Conservation (phyloP, 2,888 invertebrate species). For the Halictus quadricinctus region DNA sequence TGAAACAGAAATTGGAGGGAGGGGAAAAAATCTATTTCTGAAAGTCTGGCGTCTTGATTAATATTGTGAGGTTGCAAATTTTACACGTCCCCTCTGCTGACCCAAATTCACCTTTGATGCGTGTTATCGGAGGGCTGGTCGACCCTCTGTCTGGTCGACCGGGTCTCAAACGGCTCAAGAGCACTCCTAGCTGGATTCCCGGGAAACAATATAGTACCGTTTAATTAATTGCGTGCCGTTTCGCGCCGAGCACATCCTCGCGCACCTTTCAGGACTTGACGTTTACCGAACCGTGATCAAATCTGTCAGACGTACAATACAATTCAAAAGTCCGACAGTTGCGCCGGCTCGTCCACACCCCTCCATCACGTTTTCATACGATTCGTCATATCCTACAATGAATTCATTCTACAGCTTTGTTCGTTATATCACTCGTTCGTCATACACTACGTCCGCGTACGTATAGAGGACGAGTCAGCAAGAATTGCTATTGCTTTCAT, state of each 20-base stretch:
- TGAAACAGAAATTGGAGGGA: background rate
- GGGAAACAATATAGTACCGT: constrained; percentile 13
- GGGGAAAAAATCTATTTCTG: background rate
- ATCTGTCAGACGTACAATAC: constrained; percentile 4
- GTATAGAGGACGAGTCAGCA: background rate
- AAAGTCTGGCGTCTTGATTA: background rate
- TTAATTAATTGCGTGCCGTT: constrained; percentile 16
- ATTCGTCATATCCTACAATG: background rate
- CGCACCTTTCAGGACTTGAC: background rate
- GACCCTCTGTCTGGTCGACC: constrained; percentile 4
- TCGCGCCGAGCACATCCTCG: constrained; percentile 5
- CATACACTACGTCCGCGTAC: background rate
- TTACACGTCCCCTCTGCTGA: background rate
- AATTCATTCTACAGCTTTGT: background rate
- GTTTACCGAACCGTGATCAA: background rate
- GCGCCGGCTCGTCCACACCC: background rate
- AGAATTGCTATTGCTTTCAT: background rate
- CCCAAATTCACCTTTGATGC: constrained; percentile 9
- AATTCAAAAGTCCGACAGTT: background rate
- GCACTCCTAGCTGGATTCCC: background rate
- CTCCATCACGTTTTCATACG: background rate
- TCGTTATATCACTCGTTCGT: background rate
- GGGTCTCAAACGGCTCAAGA: constrained; percentile 8
- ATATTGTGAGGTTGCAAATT: background rate
- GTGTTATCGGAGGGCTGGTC: background rate